Evolutionary conservation across 2,888 invertebrate genomes (phyloP), one percentile per base, ranked within the genome.

Genomic region (Physocephala rufipes): DNA sequence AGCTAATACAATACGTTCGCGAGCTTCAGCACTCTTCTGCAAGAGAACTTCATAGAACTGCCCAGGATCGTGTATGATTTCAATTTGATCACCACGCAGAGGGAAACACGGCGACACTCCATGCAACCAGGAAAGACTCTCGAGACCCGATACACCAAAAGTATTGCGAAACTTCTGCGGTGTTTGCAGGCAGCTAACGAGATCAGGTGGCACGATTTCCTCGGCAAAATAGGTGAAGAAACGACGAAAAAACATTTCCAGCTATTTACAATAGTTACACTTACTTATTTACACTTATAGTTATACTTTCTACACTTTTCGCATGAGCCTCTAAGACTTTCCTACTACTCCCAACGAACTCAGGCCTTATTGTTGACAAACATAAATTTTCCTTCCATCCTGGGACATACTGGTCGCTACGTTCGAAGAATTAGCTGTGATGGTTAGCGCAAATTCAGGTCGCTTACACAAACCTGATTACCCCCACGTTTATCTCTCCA

Each of bases 21-120:
- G 90, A 0, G 95, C 93, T 68, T 84, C 86, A 3, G 87, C 86
- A 81, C 92, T 91, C 82, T 91, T 90, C 61, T 91, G 88, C 75
- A 93, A 84, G 16, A 96, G 82, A 0, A 89, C 90, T 12, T 91
- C 88, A 82, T 95, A 96, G 85, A 96, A 96, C 73, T 89, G 89
- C 65, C 87, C 87, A 0, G 96, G 96, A 79, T 93, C 92, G 58
- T 89, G 89, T 74, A 96, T 90, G 70, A 96, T 89, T 76, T 89
- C 89, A 55, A 95, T 89, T 88, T 92, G 90, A 4, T 88, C 88
- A 9, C 91, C 88, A 74, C 88, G 88, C n/a, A 92, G 83, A 5
- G 92, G 90, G 84, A 92, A 92, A 85, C 92, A 92, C 47, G 92
- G 92, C 53, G 91, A 87, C 47, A 88, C 84, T 73, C 86, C 87